Evolutionary conservation across 1,140 invertebrate species (phyloP).

Genomic region (Phymastichus coffea): DNA sequence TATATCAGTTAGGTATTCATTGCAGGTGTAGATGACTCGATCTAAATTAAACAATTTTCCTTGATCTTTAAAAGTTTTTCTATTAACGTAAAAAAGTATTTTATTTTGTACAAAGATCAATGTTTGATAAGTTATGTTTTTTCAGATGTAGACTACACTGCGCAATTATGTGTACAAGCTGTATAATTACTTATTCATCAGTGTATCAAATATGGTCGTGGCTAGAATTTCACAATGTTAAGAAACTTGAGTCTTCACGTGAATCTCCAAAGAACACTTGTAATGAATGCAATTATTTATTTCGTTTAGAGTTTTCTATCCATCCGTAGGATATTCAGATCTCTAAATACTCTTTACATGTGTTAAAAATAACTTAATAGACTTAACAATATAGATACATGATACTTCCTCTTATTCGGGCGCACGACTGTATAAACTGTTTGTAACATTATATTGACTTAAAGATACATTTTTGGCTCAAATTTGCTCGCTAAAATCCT

Average conservation of each 20-base stretch:
- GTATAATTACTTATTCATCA: no score
- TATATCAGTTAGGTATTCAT: no score
- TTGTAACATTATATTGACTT: slow-evolving; percentile 15
- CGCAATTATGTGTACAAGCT: no score
- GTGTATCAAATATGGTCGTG: slow-evolving; percentile 2
- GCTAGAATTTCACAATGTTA: not conserved
- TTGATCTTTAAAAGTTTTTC: no score
- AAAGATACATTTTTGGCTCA: slow-evolving; percentile 16
- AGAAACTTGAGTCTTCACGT: slow-evolving; percentile 2
- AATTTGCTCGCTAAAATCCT: no score
- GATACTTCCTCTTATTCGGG: not conserved
- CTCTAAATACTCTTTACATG: slow-evolving; percentile 12
- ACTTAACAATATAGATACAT: slow-evolving; percentile 20
- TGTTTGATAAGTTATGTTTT: no score
- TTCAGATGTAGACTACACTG: no score
- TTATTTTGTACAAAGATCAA: no score
- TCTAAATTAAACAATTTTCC: no score
- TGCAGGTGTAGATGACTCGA: no score
- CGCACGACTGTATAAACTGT: not conserved
- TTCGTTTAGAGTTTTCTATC: slow-evolving; percentile 17
- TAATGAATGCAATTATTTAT: slow-evolving; percentile 12
- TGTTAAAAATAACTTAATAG: slow-evolving; percentile 29
- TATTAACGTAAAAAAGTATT: no score
- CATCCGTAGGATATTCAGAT: slow-evolving; percentile 1
- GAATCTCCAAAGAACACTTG: slow-evolving; percentile 23